Conservation (phyloP, 2,113 vertebrate species). For the Pseudopodoces humilis region DNA sequence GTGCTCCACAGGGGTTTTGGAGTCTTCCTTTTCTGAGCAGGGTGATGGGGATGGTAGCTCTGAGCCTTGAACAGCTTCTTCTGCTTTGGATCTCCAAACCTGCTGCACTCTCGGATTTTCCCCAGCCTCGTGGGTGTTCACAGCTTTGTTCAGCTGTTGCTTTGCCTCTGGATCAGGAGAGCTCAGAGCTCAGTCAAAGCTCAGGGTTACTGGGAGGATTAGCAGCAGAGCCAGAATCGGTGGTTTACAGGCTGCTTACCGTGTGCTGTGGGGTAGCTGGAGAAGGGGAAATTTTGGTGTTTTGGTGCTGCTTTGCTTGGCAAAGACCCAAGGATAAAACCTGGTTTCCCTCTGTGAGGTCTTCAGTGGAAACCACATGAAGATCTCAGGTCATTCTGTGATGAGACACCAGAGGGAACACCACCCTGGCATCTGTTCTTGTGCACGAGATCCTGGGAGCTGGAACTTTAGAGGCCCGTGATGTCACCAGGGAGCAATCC, state of each 20-base stretch:
- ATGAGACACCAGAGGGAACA: background rate
- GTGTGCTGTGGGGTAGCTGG: fast-evolving
- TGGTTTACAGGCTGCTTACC: background rate
- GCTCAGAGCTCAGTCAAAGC: fast-evolving
- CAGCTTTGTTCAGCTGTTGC: background rate
- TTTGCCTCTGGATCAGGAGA: background rate
- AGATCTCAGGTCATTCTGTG: background rate
- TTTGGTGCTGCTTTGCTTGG: background rate
- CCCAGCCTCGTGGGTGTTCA: background rate
- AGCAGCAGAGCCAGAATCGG: background rate
- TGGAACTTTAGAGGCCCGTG: background rate
- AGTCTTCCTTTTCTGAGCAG: background rate
- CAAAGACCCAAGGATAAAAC: background rate
- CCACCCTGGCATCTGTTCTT: background rate
- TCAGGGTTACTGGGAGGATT: background rate
- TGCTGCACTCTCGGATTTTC: background rate
- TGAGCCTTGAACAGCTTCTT: background rate
- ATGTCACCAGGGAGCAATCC: background rate
- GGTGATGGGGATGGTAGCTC: background rate
- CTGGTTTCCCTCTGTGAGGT: background rate
- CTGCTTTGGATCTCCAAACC: background rate
- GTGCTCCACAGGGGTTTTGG: background rate
- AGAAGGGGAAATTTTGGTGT: background rate
- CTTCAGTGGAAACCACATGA: background rate
- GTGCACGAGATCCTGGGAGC: fast-evolving